Base-by-base conservation (phyloP, 2,888 invertebrate genomes). In the Dryobotodes eremita region DNA sequence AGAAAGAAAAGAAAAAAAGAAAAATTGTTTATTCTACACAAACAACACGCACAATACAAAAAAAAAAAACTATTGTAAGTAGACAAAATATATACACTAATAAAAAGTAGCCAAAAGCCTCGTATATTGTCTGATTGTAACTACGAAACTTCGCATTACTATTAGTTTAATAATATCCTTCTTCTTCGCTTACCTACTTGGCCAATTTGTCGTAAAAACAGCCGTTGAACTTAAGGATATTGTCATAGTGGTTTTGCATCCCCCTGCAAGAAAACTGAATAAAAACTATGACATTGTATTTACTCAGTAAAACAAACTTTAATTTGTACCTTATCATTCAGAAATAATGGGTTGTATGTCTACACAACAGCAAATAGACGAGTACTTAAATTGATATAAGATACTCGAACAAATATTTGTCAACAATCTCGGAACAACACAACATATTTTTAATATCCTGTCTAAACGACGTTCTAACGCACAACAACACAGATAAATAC, bases 401-500 rank as follows among this genome's bases (percentile, higher is more conserved):
- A 26, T 11, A 13, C 6, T 26, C 6, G 31, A 15, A 50, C 31
- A 79, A 77, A 64, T 70, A 72, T 66, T 55, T 50, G 23, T 20
- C 31, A 31, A 13, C 53, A 15, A 36, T 65, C 31, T 26, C 17
- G 10, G 6, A 36, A 31, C 53, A 71, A 68, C 11, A n/a, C 48
- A 62, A 73, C 73, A 71, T 66, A 2, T 46, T 55, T 80, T 46
- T 71, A 71, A 84, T 79, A 80, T 74, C 75, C 71, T 62, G 46
- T 79, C n/a, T 55, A 55, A 59, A 55, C 46, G n/a, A 36, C 8
- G 26, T 17, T 50, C 42, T 13, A n/a, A 26, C 31, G 26, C 42
- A 26, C 5, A 48, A 20, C 6, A 72, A 50, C 26, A 65, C 5
- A 62, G 11, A 59, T 1, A 65, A 46, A 70, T 42, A 57, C 11